Base-by-base conservation (phyloP, 2,888 invertebrate genomes). In the Polyommatus icarus region DNA sequence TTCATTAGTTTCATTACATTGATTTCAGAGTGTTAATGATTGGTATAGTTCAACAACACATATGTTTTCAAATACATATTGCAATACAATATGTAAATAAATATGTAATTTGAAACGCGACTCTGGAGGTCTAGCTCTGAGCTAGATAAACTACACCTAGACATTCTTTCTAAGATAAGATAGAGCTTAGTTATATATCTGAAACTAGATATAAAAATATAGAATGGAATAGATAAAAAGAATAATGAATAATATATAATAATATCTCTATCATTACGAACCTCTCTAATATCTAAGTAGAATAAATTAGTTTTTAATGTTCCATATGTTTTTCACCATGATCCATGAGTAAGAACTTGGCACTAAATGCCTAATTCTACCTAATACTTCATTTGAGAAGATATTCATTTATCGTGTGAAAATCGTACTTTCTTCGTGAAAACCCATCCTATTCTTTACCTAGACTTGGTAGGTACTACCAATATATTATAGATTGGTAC, bases 41-140 rank as follows among this genome's bases (percentile, higher is more conserved):
- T 36, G 20, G n/a, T 71, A 71, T 40, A 36, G 72, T 72, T 36
- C 10, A 72, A 40, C 72, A 20, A n/a, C 40, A 72, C 40, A 0
- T 8, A n/a, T 72, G 40, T 72, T 72, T 75, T 50, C 29, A 75
- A 54, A 54, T 75, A 20, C 67, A 67, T 24, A 75, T 6, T 40
- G 59, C 59, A 24, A 61, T 67, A 61, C 61, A 67, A 12, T 61
- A 67, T 54, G 54, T 24, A 76, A 76, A 76, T 61, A 61, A 67
- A 76, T 76, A 61, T 76, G 61, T 61, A 24, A 76, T 24, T 61
- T 61, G 29, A 32, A 20, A 8, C 46, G 40, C 76, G 20, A 61
- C 61, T 40, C 20, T 24, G 76, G 76, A 59, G 76, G 76, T 76
- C 76, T 67, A 32, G 61, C 40, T 67, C 20, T 75, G 75, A 75